Base-by-base conservation (phyloP, 30 jellyfish, hydroid and myxozoan species). In the Pseudorhiza aurosa region DNA sequence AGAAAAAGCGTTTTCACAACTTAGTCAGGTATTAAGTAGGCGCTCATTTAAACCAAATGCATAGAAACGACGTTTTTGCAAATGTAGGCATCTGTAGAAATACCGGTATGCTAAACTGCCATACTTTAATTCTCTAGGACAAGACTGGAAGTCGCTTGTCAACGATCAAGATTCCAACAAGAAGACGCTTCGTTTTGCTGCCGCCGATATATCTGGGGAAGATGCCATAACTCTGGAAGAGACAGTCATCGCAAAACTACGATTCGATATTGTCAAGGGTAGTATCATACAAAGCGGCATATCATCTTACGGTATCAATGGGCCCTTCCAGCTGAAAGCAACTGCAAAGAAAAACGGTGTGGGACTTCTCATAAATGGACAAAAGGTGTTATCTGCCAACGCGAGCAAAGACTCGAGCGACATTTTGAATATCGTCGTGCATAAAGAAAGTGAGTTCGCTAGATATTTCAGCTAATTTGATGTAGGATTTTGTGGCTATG, bases 161-260 rank as follows among this genome's bases (percentile, higher is more conserved):
- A 83, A 72, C 64, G 95, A 82, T 5, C 87, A 70, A 58, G 95
- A 83, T 44, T 71, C 87, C 6, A 83, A 78, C 79, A 78, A 72
- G 85, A 85, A 91, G 19, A 90, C 96, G 10, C 37, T 62, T 21
- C 97, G 85, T 22, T 87, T 83, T 58, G 94, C 97, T 46, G 97
- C 95, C 4, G 26, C 91, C 1, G 94, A 93, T 67, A 81, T 75
- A 11, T 97, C 99, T 15, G 96, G 96, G 1, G 91, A 87, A 69
- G 99, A 83, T 2, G 86, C 53, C 14, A 87, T 71, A 36, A 78
- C 90, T n/a, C 35, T 83, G 3, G 85, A 69, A 25, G 95, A 83
- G 32, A 24, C 87, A 21, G 74, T 81, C 1, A 72, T 70, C 28
- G 37, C 95, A 19, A 83, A 83, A 26, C 79, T 83, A 15, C 75